Evolutionary conservation across 1,140 invertebrate genomes (phyloP).

Genomic region (Hesperophylax magnus): DNA sequence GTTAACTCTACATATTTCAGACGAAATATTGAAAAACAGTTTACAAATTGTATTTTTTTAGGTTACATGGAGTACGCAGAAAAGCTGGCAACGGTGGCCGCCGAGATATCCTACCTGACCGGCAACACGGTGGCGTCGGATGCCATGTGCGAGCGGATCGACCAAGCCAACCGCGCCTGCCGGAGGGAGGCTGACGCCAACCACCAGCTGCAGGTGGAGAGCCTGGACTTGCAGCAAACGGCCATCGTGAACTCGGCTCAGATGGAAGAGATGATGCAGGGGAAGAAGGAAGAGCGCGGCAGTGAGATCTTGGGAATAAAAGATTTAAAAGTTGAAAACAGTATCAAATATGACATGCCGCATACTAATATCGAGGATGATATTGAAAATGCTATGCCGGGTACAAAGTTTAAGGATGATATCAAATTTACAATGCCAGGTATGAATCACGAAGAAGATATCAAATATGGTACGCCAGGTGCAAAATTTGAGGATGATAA

Average conservation of each 20-base stretch:
- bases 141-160: constrained; percentile 68
- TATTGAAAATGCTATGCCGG: no score
- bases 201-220: constrained; percentile 65
- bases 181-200: constrained; percentile 64
- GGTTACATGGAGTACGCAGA: constrained; percentile 70
- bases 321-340: no score
- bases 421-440: no score
- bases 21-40: background rate
- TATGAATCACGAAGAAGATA: no score
- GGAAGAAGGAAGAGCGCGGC: background rate
- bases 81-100: constrained; percentile 67
- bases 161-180: constrained; percentile 65
- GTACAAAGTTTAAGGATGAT: no score
- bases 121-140: constrained; percentile 68
- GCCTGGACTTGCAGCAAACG: constrained; percentile 65
- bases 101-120: constrained; percentile 68
- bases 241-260: constrained; percentile 65
- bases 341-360: no score
- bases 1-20: no score
- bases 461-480: no score
- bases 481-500: no score
- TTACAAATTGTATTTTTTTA: constrained; percentile 45
- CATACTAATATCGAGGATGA: no score
- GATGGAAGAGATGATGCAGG: constrained; percentile 63
- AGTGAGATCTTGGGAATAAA: background rate